Base-by-base conservation (phyloP, 2,113 vertebrate genomes). In the Indri indri region DNA sequence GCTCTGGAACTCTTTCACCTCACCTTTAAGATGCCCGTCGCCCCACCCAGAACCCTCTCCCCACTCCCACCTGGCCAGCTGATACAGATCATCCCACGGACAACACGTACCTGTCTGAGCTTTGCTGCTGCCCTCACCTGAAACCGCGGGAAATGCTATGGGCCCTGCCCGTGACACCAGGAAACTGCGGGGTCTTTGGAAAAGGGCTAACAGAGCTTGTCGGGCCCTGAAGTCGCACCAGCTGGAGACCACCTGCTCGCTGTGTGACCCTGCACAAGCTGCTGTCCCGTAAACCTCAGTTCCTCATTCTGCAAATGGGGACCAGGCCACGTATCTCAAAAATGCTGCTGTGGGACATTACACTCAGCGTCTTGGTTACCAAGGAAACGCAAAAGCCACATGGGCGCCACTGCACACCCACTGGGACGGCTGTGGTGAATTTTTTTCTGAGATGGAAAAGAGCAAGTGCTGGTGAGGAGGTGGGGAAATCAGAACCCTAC, bases 331-430 rank as follows among this genome's bases (percentile, higher is more conserved):
- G 10, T 6, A 63, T 34, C 17, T 45, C 65, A 22, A 57, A 57
- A 57, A 47, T 3, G 16, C 52, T 1, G 6, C 7, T 1, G 34
- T 13, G 40, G 52, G 61, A 70, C 71, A 17, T 40, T 66, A 45
- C 2, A 20, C 6, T 6, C 13, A 22, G 2, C 2, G 0, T 23
- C 47, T 10, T 1, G 4, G 32, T 20, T 6, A 9, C 30, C 37
- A 11, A 71, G 59, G 16, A 54, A 30, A 63, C 1, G 71, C 71
- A 14, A 13, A 5, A 17, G 10, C 37, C 32, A 22, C 14, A 73
- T 1, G 27, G 9, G 17, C 40, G 9, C 50, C 50, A 7, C 34
- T 1, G 45, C 18, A 8, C 5, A 4, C 20, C 37, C 61, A 8
- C 5, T 0, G 17, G 61, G 16, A 22, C 1, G 16, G 73, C 73